Percentiles rank a stretch among this genome's conserved stretches.
Conservation (phyloP, 2,888 invertebrate species). For the Crepidodera aurea region DNA sequence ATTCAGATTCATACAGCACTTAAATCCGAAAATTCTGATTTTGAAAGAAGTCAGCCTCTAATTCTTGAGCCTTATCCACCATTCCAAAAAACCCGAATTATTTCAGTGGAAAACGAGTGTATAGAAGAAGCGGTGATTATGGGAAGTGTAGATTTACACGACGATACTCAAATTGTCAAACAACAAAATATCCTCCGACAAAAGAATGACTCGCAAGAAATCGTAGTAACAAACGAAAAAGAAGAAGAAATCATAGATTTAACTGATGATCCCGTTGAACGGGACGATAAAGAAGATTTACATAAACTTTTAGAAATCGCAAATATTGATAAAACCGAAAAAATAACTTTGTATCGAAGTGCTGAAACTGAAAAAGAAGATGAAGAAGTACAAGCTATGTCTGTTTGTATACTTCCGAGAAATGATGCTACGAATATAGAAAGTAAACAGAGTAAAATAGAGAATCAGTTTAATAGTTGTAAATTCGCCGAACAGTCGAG, state of each 20-base stretch:
- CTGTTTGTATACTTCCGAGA: conserved; percentile 14
- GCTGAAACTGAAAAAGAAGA: conserved; percentile 23
- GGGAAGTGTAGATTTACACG: not conserved
- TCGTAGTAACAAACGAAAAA: no score
- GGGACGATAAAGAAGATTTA: conserved; percentile 10
- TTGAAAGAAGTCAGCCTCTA: not conserved
- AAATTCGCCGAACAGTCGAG: no score
- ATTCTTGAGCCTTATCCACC: not conserved
- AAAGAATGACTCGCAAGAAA: not conserved
- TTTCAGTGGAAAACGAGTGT: not conserved
- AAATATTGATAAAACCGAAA: not conserved
- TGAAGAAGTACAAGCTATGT: conserved; percentile 24
- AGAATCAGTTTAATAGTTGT: no score
- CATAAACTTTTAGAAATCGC: not conserved
- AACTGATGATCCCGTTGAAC: conserved; percentile 10
- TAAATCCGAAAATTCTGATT: not conserved
- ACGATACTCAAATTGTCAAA: not conserved
- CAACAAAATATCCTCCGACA: not conserved
- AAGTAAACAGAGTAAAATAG: not conserved
- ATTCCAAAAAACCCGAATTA: not conserved
- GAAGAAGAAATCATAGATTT: conserved; percentile 17
- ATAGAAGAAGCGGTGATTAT: not conserved
- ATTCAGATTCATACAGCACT: not conserved
- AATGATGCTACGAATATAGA: not conserved
- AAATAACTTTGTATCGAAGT: conserved; percentile 33